Base-by-base conservation (phyloP, 1,140 invertebrate species). In the Chironomus striatipennis region DNA sequence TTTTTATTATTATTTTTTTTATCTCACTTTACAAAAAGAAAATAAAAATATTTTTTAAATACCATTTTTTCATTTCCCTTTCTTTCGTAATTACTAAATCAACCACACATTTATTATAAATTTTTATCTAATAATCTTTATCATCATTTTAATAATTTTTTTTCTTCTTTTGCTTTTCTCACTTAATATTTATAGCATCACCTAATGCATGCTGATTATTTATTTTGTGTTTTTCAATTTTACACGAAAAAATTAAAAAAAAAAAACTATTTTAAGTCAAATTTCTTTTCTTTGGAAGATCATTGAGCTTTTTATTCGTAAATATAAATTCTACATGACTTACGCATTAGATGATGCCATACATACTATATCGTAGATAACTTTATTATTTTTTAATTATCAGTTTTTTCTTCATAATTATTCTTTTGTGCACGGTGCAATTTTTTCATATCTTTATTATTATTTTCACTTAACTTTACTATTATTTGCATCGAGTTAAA, bases 41-140 rank as follows among this genome's bases (percentile, higher is more conserved):
- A 18, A 70, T 20, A 2, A 34, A 34, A 34, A 34, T 34, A 2
- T 34, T 34, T 34, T 34, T 34, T 34, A 34, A 34, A 34, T 70
- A 9, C 7, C 47, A 1, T 7, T 18, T 20, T 70, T 70, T 70
- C 65, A 17, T 67, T n/a, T n/a, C 17, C 17, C 17, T 67, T 21
- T 15, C 20, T 18, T 21, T 18, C 15, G 7, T 70, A 18, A 70
- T 18, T 70, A 18, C 65, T 70, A 70, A 17, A 10, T 70, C 65
- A 70, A 70, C 65, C 65, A 70, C 65, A 70, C 65, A 70, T 70
- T 70, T 20, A 70, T 18, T 70, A 70, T 70, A 70, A 70, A 70
- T 70, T 70, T 70, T 70, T 70, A 70, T 70, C 65, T 70, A 70
- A 9, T 20, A 20, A 21, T 70, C 17, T 70, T 21, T 70, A 21